Percentiles rank a stretch among this genome's conserved stretches.
Evolutionary conservation across 2,113 vertebrate genomes (phyloP).

Genomic region (Cephalopterus ornatus): DNA sequence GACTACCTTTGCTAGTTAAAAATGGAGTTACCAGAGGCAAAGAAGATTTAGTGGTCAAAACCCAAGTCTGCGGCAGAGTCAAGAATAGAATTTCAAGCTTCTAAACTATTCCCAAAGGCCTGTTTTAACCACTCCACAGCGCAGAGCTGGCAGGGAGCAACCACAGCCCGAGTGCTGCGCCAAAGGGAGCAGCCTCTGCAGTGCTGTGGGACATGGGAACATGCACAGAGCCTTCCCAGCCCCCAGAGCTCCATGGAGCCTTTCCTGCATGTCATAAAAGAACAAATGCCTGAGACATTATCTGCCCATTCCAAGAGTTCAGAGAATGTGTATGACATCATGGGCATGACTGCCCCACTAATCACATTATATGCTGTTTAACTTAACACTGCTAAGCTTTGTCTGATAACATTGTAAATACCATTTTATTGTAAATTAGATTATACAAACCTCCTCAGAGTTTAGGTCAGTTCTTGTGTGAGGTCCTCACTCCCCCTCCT

Average conservation of each 20-base stretch:
- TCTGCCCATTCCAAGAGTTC: conserved; percentile 48
- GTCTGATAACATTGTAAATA: conserved; percentile 69
- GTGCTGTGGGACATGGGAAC: neutral
- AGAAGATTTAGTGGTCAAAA: conserved; percentile 50
- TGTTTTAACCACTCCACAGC: conserved; percentile 37
- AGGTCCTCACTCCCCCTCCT: conserved; percentile 37
- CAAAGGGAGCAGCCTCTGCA: neutral
- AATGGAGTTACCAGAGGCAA: conserved; percentile 52
- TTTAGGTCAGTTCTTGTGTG: conserved; percentile 59
- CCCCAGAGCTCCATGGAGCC: neutral
- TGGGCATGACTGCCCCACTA: conserved; percentile 51
- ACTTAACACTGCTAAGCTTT: conserved; percentile 65
- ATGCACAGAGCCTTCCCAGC: neutral
- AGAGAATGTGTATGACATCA: conserved; percentile 63
- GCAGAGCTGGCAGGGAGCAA: neutral
- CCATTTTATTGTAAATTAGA: conserved; percentile 70
- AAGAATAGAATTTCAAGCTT: conserved; percentile 35
- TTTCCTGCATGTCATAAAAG: conserved; percentile 2
- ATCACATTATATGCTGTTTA: conserved; percentile 71
- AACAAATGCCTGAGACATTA: conserved; percentile 44
- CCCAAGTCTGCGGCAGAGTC: conserved; percentile 38
- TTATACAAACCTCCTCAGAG: conserved; percentile 61
- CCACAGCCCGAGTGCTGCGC: neutral
- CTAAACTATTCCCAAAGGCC: conserved; percentile 20
- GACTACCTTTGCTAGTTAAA: conserved; percentile 40